Percentiles rank a stretch among this genome's conserved stretches.
These are phyloP conservation scores for Aradophagus sp. DNA, from an alignment of 1,140 invertebrate species.

Conservation along the genomic window DNA sequence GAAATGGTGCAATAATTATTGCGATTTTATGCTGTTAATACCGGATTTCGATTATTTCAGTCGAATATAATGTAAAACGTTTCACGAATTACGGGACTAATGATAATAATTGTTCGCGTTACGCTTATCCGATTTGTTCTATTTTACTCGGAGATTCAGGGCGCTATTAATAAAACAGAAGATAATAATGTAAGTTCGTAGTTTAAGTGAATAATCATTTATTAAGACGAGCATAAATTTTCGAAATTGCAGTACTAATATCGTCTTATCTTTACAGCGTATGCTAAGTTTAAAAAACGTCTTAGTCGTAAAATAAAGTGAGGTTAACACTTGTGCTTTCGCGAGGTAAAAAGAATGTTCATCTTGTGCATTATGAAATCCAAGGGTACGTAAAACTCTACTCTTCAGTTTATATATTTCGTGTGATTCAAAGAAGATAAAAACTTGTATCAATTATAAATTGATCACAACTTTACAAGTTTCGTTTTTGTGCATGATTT, in stretches of 20 bases:
- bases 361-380: slow-evolving; percentile 27
- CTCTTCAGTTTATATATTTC: too few relatives aligned
- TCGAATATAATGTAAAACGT: too few relatives aligned
- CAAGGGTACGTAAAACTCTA: slow-evolving; percentile 14
- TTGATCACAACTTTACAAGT: too few relatives aligned
- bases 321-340: slow-evolving; percentile 47
- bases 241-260: slow-evolving; percentile 42
- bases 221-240: slow-evolving; percentile 38
- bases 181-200: slow-evolving; percentile 31
- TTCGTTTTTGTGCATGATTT: too few relatives aligned
- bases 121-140: background rate
- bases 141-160: slow-evolving; percentile 1
- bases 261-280: slow-evolving; percentile 42
- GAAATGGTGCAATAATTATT: too few relatives aligned
- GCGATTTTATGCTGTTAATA: too few relatives aligned
- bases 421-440: too few relatives aligned
- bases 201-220: slow-evolving; percentile 48
- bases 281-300: slow-evolving; percentile 48
- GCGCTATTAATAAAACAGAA: slow-evolving; percentile 26
- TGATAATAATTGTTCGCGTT: too few relatives aligned
- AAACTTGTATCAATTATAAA: too few relatives aligned
- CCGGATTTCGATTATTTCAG: too few relatives aligned
- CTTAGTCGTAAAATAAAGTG: slow-evolving; percentile 36
- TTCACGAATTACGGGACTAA: too few relatives aligned
- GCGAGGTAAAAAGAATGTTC: slow-evolving; percentile 38